phyloP scores from a whole-genome alignment of 53 echinoderm and acorn worm species.

The Zoroaster sp. region DNA sequence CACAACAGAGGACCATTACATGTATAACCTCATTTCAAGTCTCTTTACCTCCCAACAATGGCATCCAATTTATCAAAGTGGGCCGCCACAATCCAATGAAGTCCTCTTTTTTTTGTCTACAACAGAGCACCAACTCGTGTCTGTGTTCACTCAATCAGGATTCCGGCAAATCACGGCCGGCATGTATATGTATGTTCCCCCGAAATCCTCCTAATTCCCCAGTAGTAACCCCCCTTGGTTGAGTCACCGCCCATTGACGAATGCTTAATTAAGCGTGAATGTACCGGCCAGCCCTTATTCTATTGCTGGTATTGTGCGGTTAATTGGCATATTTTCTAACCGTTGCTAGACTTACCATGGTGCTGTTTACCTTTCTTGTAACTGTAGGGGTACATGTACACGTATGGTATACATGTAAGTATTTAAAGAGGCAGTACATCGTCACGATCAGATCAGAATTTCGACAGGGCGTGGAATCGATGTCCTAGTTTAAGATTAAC shows the following conservation, averaged over 20 bases:
- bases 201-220: neutral
- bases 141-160: constrained; percentile 19
- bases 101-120: neutral
- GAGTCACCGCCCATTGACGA: neutral
- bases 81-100: neutral
- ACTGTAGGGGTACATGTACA: neutral
- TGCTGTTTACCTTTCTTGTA: neutral
- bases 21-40: neutral
- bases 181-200: neutral
- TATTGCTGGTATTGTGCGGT: neutral
- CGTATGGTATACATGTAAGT: no score
- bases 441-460: no score
- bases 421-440: no score
- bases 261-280: constrained; percentile 32
- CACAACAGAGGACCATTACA: neutral
- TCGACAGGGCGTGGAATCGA: no score
- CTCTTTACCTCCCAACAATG: neutral
- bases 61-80: neutral
- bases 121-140: neutral
- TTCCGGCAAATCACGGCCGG: constrained; percentile 12
- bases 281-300: neutral
- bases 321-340: constrained; percentile 22
- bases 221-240: neutral
- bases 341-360: neutral
- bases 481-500: neutral